Evolutionary conservation across 2,797 vertebrate genomes (phyloP).

Genomic region (Zalophus californianus): DNA sequence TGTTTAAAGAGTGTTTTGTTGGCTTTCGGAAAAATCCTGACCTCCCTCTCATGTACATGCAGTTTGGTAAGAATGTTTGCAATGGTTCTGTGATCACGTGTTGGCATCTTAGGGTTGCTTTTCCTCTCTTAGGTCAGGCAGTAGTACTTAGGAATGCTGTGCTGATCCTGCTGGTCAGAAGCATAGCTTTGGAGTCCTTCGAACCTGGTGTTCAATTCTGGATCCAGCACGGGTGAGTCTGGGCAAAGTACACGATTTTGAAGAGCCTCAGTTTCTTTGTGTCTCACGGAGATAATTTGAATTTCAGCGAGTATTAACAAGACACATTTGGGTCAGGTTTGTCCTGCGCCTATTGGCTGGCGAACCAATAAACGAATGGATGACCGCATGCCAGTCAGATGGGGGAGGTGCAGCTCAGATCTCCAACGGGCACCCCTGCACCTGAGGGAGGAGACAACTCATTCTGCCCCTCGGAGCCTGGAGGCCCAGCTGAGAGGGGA

Average conservation of each 20-base stretch:
- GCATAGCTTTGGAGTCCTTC: neutral
- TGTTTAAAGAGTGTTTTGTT: neutral
- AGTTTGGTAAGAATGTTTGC: neutral
- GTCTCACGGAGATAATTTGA: neutral
- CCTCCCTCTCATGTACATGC: neutral
- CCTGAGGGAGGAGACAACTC: neutral
- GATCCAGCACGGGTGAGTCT: neutral
- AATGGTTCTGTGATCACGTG: neutral
- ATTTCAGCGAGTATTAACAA: neutral
- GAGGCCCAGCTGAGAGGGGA: neutral
- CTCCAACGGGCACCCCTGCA: neutral
- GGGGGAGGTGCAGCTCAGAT: neutral
- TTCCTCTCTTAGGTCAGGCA: neutral
- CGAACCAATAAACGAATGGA: fast-evolving
- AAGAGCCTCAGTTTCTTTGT: neutral
- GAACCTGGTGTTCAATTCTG: neutral
- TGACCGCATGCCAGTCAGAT: neutral
- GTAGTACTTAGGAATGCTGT: fast-evolving
- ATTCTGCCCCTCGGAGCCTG: neutral
- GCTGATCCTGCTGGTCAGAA: neutral
- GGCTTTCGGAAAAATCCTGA: neutral
- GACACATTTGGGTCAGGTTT: neutral
- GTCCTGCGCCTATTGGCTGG: neutral
- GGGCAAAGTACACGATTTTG: neutral
- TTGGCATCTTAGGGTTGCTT: neutral